phyloP scores from a whole-genome alignment of 1,140 invertebrate species.

The Papilio helenus region DNA sequence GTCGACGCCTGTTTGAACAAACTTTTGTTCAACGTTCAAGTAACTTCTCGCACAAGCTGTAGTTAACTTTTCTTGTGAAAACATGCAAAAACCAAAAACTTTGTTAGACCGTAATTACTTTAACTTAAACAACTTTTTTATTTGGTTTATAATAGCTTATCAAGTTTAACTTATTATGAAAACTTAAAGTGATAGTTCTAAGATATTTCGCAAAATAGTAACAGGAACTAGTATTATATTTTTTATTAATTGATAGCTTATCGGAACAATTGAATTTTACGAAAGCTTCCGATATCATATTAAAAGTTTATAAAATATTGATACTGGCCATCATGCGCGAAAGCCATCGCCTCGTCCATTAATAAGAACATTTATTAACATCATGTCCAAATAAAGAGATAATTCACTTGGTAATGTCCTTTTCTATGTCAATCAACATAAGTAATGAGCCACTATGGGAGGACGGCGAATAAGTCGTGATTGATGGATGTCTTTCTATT shows the following conservation, averaged over 20 bases:
- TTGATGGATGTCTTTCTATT: slow-evolving; percentile 34
- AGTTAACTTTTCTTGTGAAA: slow-evolving; percentile 36
- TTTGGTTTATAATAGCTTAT: no score
- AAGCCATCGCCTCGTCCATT: not conserved
- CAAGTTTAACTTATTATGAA: no score
- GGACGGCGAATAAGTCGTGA: slow-evolving; percentile 34
- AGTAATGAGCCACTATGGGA: slow-evolving; percentile 35
- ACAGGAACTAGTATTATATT: no score
- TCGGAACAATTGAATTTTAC: no score
- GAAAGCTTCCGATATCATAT: not conserved
- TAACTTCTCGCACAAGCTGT: slow-evolving; percentile 23
- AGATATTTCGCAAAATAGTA: no score
- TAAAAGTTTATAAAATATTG: no score
- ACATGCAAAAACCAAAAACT: slow-evolving; percentile 32
- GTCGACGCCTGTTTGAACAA: slow-evolving; percentile 29
- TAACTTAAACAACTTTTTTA: no score
- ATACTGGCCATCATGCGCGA: not conserved
- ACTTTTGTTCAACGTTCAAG: slow-evolving; percentile 22
- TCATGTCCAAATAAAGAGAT: slow-evolving; percentile 12
- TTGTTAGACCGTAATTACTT: not conserved
- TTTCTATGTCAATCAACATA: slow-evolving; percentile 37
- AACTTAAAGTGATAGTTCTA: no score
- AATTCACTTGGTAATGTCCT: slow-evolving; percentile 31
- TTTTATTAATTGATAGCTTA: no score
- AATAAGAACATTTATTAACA: slow-evolving; percentile 15